Evolutionary conservation across 1,140 invertebrate genomes (phyloP), one percentile per base, ranked within the genome.

Genomic region (Diorhabda elongata): DNA sequence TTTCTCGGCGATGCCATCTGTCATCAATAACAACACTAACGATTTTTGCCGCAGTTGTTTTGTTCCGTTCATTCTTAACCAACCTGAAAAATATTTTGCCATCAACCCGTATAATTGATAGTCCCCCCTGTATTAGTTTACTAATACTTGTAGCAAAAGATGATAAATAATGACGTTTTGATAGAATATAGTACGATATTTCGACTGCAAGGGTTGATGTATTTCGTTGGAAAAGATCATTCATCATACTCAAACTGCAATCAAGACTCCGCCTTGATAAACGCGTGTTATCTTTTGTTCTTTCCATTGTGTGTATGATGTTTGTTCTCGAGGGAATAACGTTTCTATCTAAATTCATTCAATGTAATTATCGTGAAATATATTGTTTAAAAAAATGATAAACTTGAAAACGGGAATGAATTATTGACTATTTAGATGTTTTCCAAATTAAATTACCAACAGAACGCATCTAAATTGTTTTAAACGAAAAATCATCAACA

Each of bases 161-260:
- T 61, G 59, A 61, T 65, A 56, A 65, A 65, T 73, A 68, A 73
- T 65, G 66, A 44, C 67, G 60, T 71, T 73, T 71, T 71, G 69
- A 73, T 69, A 66, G 63, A 62, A 60, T 61, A 71, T 69, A 26
- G 26, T 26, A 64, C 68, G 70, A 74, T 69, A 67, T 71, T 66
- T 70, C 62, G 58, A 52, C 61, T 68, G 71, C 71, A 76, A 74
- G 75, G 75, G 73, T 76, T 74, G 73, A 71, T 70, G 70, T 75
- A 72, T 73, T 70, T 70, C 61, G 57, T 64, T 73, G 73, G 69
- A 69, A 73, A 64, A 72, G 71, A 66, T 71, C 77, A 79, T 79
- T 75, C 76, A 75, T 79, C 78, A 79, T 79, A 79, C 78, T 79
- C 77, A 79, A 79, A 79, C 69, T 68, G 76, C 72, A 78, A 79